Percentiles rank a stretch among this genome's conserved stretches.
Evolutionary conservation across 2,797 vertebrate species (phyloP).

Genomic region (Champsocephalus esox): DNA sequence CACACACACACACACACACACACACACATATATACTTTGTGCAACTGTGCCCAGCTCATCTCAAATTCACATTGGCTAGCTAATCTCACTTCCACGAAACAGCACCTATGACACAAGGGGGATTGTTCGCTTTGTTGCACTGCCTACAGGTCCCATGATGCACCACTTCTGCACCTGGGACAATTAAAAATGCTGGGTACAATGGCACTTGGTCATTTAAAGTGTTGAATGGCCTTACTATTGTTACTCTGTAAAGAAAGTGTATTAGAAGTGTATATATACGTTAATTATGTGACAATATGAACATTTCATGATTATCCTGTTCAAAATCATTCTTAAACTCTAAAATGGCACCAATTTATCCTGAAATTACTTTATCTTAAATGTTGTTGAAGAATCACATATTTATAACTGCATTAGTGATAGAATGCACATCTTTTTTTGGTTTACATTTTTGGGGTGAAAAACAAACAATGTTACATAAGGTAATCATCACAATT

Average conservation of each 20-base stretch:
- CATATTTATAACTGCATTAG: too few species aligned
- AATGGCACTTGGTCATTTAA: not conserved
- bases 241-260: not conserved
- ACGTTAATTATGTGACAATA: too few species aligned
- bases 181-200: not conserved
- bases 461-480: too few species aligned
- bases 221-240: not conserved
- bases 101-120: conserved; percentile 1
- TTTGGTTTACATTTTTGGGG: too few species aligned
- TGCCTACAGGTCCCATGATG: conserved; percentile 38
- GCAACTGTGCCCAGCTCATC: conserved; percentile 38
- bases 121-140: conserved; percentile 7
- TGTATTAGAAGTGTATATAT: not conserved
- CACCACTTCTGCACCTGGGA: conserved; percentile 26
- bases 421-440: too few species aligned
- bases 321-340: too few species aligned
- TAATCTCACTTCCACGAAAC: conserved; percentile 5
- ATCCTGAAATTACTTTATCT: too few species aligned
- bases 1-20: not conserved
- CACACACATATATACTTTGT: not conserved
- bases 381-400: too few species aligned
- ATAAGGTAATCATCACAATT: too few species aligned
- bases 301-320: too few species aligned
- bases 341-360: too few species aligned
- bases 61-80: conserved; percentile 3